Evolutionary conservation across 1,140 invertebrate species (phyloP).

Genomic region (Pygmarrhopalites habei): DNA sequence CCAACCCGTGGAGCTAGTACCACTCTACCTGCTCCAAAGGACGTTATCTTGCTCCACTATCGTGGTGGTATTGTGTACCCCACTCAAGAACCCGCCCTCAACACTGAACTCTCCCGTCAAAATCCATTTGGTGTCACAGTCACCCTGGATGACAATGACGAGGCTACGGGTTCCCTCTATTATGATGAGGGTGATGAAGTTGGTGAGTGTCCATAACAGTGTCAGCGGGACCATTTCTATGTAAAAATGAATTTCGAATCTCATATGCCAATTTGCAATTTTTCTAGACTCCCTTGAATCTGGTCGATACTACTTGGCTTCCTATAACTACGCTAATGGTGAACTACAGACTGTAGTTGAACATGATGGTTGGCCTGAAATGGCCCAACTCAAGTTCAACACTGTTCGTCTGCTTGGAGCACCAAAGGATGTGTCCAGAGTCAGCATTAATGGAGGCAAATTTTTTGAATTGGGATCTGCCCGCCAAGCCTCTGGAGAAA

Average conservation of each 20-base stretch:
- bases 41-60: conserved; percentile 60
- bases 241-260: no score
- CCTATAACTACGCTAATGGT: not conserved
- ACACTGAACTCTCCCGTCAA: conserved; percentile 35
- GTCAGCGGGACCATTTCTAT: not conserved
- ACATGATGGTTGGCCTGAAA: not conserved
- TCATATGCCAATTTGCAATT: no score
- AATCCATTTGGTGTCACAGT: conserved; percentile 43
- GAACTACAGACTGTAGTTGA: not conserved
- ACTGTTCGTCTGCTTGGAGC: conserved; percentile 16
- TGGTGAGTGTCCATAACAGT: conserved; percentile 36
- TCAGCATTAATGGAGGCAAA: conserved; percentile 9
- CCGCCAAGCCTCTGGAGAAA: no score
- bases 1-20: conserved; percentile 29
- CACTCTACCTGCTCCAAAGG: conserved; percentile 52
- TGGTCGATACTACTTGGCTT: conserved; percentile 7
- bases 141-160: conserved; percentile 39
- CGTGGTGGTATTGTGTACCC: conserved; percentile 67
- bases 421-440: not conserved
- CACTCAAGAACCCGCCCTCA: conserved; percentile 52
- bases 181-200: conserved; percentile 48
- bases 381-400: not conserved
- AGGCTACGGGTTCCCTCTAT: conserved; percentile 42
- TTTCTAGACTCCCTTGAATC: not conserved
- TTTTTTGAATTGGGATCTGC: no score